Percentiles rank a stretch among this genome's conserved stretches.
Conservation (phyloP, 2,888 invertebrate species). For the Eilema griseolum region DNA sequence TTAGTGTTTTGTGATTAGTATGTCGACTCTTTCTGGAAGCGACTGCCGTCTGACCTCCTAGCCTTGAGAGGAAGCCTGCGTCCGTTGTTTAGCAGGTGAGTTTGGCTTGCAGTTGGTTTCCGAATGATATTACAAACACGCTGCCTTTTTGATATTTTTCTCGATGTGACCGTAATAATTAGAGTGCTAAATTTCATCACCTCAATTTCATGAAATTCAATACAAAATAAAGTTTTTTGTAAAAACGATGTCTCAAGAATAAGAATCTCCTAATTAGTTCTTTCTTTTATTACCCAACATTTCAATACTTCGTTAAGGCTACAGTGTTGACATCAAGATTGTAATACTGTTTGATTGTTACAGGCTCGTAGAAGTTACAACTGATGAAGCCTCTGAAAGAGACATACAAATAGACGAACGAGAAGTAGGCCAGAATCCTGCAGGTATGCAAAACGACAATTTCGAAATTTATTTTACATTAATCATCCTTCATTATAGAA, state of each 20-base stretch:
- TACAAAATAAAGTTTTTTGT: not conserved
- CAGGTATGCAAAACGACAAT: conserved; percentile 61
- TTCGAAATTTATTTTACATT: not conserved
- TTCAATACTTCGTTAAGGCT: not conserved
- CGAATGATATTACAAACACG: not conserved
- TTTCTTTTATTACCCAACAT: not conserved
- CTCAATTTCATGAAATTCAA: not conserved
- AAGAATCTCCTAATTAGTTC: not conserved
- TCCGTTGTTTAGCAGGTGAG: too few species aligned
- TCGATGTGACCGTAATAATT: not conserved
- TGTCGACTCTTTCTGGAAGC: too few species aligned
- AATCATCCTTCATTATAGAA: not conserved
- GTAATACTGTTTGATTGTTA: conserved; percentile 34
- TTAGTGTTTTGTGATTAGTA: too few species aligned
- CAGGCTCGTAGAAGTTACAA: conserved; percentile 78
- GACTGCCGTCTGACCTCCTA: too few species aligned
- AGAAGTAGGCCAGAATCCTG: conserved; percentile 72
- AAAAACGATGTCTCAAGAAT: not conserved
- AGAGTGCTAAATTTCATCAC: not conserved
- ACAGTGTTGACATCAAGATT: not conserved
- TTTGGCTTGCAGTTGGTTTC: too few species aligned
- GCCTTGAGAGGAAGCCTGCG: too few species aligned
- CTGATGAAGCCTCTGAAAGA: conserved; percentile 71
- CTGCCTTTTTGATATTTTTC: too few species aligned
- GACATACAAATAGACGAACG: conserved; percentile 79